Evolutionary conservation across 2,797 vertebrate genomes (phyloP).

Genomic region (Sebastes itinus): DNA sequence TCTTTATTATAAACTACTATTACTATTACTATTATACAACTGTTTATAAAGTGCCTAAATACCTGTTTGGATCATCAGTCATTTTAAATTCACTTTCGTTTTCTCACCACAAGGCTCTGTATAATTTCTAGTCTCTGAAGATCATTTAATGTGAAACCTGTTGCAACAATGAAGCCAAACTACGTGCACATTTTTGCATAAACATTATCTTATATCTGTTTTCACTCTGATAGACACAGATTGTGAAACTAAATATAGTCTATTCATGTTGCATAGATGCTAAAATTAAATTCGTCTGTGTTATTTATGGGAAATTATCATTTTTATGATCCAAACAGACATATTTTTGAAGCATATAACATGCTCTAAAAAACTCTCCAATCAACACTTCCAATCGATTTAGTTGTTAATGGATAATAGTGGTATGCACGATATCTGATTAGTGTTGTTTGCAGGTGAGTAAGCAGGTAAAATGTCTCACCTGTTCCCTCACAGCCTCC

Average conservation of each 20-base stretch:
- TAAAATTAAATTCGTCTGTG: not conserved
- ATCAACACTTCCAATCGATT: no score
- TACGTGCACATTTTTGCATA: not conserved
- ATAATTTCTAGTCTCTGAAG: not conserved
- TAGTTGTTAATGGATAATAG: not conserved
- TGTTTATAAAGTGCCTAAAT: not conserved
- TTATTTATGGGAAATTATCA: not conserved
- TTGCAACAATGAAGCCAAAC: not conserved
- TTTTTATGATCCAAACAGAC: not conserved
- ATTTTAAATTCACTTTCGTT: not conserved
- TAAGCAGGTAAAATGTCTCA: not conserved
- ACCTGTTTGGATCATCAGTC: not conserved
- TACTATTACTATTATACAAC: not conserved
- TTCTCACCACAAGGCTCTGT: not conserved
- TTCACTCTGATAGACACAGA: not conserved
- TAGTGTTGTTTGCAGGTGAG: not conserved
- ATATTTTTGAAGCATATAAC: rapidly evolving
- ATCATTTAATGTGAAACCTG: not conserved
- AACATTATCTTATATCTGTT: not conserved
- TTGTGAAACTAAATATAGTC: not conserved
- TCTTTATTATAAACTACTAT: not conserved
- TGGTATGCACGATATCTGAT: not conserved
- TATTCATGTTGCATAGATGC: rapidly evolving
- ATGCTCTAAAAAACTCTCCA: not conserved
- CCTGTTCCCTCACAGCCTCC: slow-evolving; percentile 57